Evolutionary conservation across 2,888 invertebrate genomes (phyloP).

Genomic region (Chymomyza fuscimana): DNA sequence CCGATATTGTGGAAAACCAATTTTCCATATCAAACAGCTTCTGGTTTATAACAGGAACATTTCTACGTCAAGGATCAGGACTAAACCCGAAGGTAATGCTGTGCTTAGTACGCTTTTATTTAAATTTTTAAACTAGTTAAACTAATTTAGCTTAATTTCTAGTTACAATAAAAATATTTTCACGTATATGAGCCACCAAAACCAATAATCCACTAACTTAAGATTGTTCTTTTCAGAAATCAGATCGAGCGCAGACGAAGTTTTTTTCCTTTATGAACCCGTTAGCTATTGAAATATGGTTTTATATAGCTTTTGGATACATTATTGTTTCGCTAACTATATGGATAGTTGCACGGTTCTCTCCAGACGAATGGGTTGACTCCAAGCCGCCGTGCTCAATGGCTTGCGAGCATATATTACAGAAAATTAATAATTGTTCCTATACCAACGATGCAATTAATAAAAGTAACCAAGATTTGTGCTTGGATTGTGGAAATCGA

Average conservation of each 20-base stretch:
- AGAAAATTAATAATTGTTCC: slow-evolving; percentile 48
- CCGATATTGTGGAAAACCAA: slow-evolving; percentile 94
- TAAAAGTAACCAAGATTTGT: background rate
- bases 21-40: slow-evolving; percentile 96
- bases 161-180: background rate
- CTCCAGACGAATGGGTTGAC: slow-evolving; percentile 90
- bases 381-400: slow-evolving; percentile 82
- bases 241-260: slow-evolving; percentile 85
- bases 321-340: slow-evolving; percentile 88
- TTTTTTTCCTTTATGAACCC: slow-evolving; percentile 93
- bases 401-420: slow-evolving; percentile 77
- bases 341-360: slow-evolving; percentile 91
- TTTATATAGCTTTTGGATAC: slow-evolving; percentile 89
- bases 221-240: slow-evolving; percentile 71
- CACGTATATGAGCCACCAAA: background rate
- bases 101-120: background rate
- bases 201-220: background rate
- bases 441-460: slow-evolving; percentile 31
- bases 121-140: background rate
- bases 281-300: slow-evolving; percentile 91
- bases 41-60: slow-evolving; percentile 94
- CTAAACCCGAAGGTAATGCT: slow-evolving; percentile 88
- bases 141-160: background rate
- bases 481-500: background rate
- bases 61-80: slow-evolving; percentile 91